phyloP scores from a whole-genome alignment of 2,113 vertebrate species.

The Rhinogobius similis region DNA sequence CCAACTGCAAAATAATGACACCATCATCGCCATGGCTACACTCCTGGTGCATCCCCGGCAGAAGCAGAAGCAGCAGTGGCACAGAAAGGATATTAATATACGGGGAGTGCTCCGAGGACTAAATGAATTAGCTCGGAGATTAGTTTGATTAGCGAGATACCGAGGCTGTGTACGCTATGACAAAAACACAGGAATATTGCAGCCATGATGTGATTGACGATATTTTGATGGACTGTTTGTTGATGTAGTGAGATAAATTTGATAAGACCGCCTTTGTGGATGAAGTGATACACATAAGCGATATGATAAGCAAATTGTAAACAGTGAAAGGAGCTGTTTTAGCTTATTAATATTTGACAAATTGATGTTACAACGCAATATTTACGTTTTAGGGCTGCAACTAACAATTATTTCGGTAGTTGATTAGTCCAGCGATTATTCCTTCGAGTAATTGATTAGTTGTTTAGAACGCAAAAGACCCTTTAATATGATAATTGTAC shows the following conservation, averaged over 20 bases:
- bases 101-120: conserved; percentile 57
- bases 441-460: too few relatives aligned
- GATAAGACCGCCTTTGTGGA: background rate
- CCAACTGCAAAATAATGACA: conserved; percentile 78
- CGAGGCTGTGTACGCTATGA: background rate
- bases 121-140: conserved; percentile 77
- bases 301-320: too few relatives aligned
- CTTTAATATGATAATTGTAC: too few relatives aligned
- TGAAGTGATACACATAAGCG: too few relatives aligned
- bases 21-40: conserved; percentile 78
- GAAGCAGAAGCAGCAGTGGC: conserved; percentile 30
- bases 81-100: conserved; percentile 72
- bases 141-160: conserved; percentile 33
- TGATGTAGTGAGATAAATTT: background rate
- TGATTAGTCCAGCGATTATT: too few relatives aligned
- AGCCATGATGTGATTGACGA: background rate
- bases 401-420: too few relatives aligned
- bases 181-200: background rate
- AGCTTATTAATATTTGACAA: background rate
- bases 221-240: background rate
- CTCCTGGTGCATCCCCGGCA: conserved; percentile 52
- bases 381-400: background rate
- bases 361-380: background rate
- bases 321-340: too few relatives aligned
- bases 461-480: too few relatives aligned